Percentiles rank a stretch among this genome's conserved stretches.
phyloP scores from a whole-genome alignment of 1,140 invertebrate genomes.

The Mya arenaria region DNA sequence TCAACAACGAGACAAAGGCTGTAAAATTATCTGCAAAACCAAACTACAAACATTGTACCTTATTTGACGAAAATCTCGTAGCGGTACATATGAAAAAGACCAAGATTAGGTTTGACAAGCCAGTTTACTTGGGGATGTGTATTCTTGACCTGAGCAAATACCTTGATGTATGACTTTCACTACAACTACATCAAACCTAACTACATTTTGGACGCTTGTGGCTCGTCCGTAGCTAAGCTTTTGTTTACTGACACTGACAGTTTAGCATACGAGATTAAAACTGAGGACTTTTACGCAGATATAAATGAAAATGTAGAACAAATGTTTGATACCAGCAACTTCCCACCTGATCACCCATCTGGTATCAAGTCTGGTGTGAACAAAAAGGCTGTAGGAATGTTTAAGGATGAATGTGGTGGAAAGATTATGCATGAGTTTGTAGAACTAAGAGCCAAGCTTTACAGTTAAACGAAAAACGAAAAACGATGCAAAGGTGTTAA shows the following conservation, averaged over 20 bases:
- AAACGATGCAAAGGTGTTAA: too few relatives aligned
- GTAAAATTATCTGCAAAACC: conserved; percentile 32
- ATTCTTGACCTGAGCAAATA: conserved; percentile 68
- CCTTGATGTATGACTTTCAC: conserved; percentile 72
- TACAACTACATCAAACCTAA: conserved; percentile 66
- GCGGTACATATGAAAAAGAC: conserved; percentile 60
- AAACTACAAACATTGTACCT: neutral
- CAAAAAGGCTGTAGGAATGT: too few relatives aligned
- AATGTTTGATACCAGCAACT: too few relatives aligned
- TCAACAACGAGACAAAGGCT: conserved; percentile 10
- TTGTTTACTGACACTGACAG: conserved; percentile 81
- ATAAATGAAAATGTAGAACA: too few relatives aligned
- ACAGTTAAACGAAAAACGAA: too few relatives aligned
- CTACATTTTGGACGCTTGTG: too few relatives aligned
- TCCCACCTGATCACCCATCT: too few relatives aligned
- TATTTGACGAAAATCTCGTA: conserved; percentile 69
- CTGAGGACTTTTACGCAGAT: conserved; percentile 58
- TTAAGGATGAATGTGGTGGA: too few relatives aligned
- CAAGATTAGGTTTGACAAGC: conserved; percentile 60
- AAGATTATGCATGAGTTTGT: too few relatives aligned
- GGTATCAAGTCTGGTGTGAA: too few relatives aligned
- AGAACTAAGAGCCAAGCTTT: too few relatives aligned
- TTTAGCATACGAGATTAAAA: conserved; percentile 77
- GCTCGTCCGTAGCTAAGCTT: conserved; percentile 61
- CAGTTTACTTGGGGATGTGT: conserved; percentile 65